Conservation (phyloP, 2,113 vertebrate species). For the Tympanuchus pallidicinctus region DNA sequence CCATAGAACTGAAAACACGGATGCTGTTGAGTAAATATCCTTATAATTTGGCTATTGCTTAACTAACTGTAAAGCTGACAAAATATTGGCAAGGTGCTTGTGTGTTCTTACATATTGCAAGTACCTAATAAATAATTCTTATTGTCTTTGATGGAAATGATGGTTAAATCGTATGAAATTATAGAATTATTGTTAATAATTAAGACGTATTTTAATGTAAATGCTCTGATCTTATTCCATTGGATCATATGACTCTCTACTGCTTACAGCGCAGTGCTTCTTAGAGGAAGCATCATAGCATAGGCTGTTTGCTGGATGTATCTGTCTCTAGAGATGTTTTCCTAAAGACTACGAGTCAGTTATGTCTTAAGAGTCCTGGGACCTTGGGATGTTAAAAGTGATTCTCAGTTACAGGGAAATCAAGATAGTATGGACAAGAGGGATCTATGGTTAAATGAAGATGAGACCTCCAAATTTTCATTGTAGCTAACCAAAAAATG, state of each 20-base stretch:
- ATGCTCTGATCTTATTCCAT: background rate
- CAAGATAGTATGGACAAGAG: background rate
- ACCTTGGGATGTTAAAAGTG: background rate
- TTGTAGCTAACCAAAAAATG: background rate
- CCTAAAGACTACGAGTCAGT: background rate
- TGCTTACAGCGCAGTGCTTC: background rate
- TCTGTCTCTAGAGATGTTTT: constrained; percentile 7
- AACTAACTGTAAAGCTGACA: background rate
- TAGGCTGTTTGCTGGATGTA: background rate
- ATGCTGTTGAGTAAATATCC: background rate
- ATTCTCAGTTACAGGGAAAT: background rate
- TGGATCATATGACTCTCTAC: background rate
- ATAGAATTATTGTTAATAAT: background rate
- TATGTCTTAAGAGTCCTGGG: background rate
- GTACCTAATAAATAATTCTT: background rate
- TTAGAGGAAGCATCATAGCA: background rate
- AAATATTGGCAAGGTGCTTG: background rate
- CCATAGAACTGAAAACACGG: background rate
- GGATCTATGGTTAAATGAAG: background rate
- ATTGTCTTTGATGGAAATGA: background rate
- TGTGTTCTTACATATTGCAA: background rate
- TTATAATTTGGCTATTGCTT: background rate
- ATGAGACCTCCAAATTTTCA: background rate
- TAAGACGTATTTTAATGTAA: background rate
- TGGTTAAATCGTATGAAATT: background rate